A percentile compares a stretch with the other conserved stretches of the same genome.
These are phyloP conservation scores for Ptilonorhynchus violaceus DNA, from an alignment of 2,113 vertebrate species.

Conservation along the genomic window DNA sequence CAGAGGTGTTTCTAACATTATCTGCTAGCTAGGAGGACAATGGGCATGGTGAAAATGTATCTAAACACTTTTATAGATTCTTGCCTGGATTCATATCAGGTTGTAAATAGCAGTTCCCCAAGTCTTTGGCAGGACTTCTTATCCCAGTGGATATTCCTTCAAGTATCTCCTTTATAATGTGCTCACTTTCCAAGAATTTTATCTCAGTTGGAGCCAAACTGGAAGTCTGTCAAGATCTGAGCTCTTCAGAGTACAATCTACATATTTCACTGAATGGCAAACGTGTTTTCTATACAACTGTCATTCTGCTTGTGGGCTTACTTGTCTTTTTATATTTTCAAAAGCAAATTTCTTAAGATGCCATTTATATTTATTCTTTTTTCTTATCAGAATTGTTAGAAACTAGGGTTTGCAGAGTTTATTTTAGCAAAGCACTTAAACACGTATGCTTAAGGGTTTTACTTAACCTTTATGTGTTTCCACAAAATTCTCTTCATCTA, in stretches of 20 bases:
- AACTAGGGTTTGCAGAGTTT: background rate
- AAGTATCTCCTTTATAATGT: background rate
- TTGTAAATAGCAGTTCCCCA: background rate
- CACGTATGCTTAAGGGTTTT: background rate
- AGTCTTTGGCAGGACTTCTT: slow-evolving; percentile 27
- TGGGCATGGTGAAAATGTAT: background rate
- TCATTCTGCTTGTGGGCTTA: background rate
- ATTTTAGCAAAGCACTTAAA: background rate
- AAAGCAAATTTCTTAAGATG: background rate
- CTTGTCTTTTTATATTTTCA: background rate
- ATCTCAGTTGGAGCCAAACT: slow-evolving; percentile 15
- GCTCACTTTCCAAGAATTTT: slow-evolving; percentile 37
- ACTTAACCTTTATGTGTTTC: background rate
- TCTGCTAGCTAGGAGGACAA: background rate
- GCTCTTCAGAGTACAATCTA: background rate
- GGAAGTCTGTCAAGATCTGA: slow-evolving; percentile 35
- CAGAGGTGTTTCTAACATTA: background rate
- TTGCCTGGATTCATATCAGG: background rate
- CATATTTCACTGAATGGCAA: background rate
- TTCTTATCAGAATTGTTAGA: background rate
- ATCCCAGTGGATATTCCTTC: background rate
- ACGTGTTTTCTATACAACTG: background rate
- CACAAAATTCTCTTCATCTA: background rate
- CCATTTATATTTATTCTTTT: background rate
- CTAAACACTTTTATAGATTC: background rate